Evolutionary conservation across 2,888 invertebrate genomes (phyloP).

Genomic region (Apamea crenata): DNA sequence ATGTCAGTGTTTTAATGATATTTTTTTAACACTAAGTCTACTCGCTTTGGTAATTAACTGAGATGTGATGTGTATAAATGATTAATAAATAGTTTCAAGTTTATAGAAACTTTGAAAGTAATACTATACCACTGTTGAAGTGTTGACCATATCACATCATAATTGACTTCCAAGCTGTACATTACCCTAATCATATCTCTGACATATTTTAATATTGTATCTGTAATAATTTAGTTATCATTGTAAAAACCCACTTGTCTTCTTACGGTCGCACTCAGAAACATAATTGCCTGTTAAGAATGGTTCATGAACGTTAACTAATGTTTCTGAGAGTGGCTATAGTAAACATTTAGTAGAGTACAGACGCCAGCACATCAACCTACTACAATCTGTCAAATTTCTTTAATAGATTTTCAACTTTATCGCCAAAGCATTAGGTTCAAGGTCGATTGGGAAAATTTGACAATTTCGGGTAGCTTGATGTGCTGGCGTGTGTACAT

Average conservation of each 20-base stretch:
- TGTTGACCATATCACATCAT: background rate
- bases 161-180: background rate
- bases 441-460: too few relatives aligned
- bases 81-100: background rate
- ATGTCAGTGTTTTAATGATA: background rate
- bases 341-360: background rate
- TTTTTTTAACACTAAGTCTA: background rate
- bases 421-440: too few relatives aligned
- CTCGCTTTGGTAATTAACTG: background rate
- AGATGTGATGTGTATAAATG: background rate
- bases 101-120: background rate
- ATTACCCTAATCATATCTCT: background rate
- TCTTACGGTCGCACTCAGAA: background rate
- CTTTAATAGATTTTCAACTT: too few relatives aligned
- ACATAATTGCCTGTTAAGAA: background rate
- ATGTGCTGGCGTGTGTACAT: background rate
- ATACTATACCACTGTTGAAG: background rate
- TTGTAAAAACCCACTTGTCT: background rate
- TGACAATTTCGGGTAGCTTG: too few relatives aligned
- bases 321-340: background rate
- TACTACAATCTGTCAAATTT: too few relatives aligned
- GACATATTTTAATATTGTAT: slow-evolving; percentile 5
- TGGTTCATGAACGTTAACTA: background rate
- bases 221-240: background rate
- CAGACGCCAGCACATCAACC: too few relatives aligned